Percentiles rank a stretch among this genome's conserved stretches.
phyloP scores from a whole-genome alignment of 2,888 invertebrate genomes.

The Sicus ferrugineus region DNA sequence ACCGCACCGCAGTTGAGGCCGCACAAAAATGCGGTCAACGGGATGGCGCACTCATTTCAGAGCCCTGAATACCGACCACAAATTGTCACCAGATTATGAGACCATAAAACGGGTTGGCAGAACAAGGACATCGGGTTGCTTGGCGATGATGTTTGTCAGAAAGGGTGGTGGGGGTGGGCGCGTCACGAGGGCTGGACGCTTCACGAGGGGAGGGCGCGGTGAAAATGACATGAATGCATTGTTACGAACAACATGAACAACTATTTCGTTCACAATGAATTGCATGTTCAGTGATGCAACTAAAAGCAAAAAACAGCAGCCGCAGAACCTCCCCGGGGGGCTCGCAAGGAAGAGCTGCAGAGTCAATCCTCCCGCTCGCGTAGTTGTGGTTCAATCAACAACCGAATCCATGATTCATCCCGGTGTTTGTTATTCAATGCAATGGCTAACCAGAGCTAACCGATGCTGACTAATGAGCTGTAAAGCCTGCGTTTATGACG shows the following conservation, averaged over 20 bases:
- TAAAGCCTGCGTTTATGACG: no score
- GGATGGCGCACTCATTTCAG: not conserved
- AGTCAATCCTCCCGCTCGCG: no score
- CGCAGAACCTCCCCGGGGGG: no score
- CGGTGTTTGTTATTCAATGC: no score
- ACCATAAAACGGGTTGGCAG: not conserved
- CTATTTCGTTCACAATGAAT: not conserved
- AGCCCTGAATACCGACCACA: not conserved
- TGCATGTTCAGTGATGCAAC: no score
- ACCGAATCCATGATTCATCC: no score
- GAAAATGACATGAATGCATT: not conserved
- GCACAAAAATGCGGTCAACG: constrained; percentile 10
- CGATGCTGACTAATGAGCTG: no score
- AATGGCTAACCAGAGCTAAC: no score
- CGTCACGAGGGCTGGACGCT: not conserved
- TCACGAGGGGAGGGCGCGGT: not conserved
- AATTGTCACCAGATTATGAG: constrained; percentile 25
- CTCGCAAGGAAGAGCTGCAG: no score
- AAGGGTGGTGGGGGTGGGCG: not conserved
- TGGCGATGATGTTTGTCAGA: not conserved
- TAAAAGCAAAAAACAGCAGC: no score
- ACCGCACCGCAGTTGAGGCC: not conserved
- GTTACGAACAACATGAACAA: not conserved
- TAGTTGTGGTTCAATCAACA: no score
- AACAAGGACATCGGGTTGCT: no score